Evolutionary conservation across 2,888 invertebrate genomes (phyloP).

Genomic region (Cheilosia grossa): DNA sequence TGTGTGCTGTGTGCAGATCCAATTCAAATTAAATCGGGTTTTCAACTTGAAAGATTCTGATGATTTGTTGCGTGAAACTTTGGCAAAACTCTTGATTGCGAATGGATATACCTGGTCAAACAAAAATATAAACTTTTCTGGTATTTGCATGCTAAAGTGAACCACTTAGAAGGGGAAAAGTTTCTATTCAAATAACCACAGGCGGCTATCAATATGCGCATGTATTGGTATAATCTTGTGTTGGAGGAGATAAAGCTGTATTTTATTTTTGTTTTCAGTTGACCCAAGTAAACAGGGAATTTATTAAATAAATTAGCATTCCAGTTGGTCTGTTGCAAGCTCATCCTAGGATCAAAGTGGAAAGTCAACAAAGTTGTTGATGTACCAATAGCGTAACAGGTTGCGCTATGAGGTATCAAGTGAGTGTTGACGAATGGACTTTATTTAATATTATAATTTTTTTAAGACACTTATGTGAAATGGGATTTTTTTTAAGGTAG

Average conservation of each 20-base stretch:
- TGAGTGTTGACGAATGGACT: no score
- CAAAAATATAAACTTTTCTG: constrained; percentile 31
- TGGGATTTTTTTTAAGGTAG: no score
- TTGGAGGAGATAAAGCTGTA: neutral
- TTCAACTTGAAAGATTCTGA: constrained; percentile 39
- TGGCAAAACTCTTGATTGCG: constrained; percentile 41
- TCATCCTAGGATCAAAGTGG: neutral
- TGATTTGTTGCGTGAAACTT: constrained; percentile 50
- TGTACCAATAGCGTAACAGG: no score
- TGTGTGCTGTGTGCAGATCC: constrained; percentile 47
- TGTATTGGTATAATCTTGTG: constrained; percentile 36
- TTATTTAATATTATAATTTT: no score
- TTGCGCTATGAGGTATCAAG: no score
- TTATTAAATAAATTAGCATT: constrained; percentile 56
- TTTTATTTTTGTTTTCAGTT: constrained; percentile 7
- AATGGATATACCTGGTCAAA: constrained; percentile 59
- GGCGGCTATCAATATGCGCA: constrained; percentile 61
- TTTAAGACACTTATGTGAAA: no score
- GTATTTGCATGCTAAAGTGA: constrained; percentile 67
- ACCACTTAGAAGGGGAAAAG: constrained; percentile 45
- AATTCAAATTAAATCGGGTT: constrained; percentile 62
- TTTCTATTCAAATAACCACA: constrained; percentile 39
- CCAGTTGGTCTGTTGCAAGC: constrained; percentile 13
- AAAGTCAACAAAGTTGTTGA: no score
- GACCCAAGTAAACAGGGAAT: constrained; percentile 29